These are phyloP conservation scores for Brachyhypopomus occidentalis DNA, from an alignment of 2,113 vertebrate species.

Conservation along the genomic window DNA sequence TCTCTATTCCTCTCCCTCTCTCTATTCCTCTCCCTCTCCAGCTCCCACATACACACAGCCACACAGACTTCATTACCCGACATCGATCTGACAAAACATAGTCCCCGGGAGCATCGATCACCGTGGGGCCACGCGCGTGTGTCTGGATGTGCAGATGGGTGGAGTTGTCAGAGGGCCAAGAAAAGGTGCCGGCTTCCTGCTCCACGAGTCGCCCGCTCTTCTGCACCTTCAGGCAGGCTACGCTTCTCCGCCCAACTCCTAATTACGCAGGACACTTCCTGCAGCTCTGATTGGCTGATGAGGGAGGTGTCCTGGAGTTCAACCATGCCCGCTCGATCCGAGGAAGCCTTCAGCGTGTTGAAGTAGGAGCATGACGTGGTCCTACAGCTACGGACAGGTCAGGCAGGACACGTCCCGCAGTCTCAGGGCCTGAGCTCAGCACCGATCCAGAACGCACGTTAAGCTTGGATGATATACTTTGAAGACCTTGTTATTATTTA, in stretches of 20 bases:
- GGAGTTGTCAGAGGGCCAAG: background rate
- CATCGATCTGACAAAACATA: conserved; percentile 73
- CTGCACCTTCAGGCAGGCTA: conserved; percentile 31
- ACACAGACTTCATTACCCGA: conserved; percentile 68
- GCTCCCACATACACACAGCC: background rate
- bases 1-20: background rate
- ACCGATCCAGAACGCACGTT: background rate
- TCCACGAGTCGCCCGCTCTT: conserved; percentile 18
- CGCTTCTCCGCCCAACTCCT: conserved; percentile 13
- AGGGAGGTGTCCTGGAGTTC: conserved; percentile 6
- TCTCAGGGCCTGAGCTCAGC: background rate
- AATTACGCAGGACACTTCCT: conserved; percentile 20
- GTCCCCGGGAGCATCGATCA: conserved; percentile 67
- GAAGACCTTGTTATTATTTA: no score
- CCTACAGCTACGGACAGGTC: background rate
- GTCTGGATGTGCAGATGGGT: background rate
- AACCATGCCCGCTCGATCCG: background rate
- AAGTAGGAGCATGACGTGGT: background rate
- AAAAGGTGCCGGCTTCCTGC: background rate
- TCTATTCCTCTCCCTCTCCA: background rate
- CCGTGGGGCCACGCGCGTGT: background rate
- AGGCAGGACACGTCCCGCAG: background rate
- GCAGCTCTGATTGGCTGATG: conserved; percentile 5
- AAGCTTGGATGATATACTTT: no score
- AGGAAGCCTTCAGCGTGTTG: conserved; percentile 1